Evolutionary conservation across 2,888 invertebrate species (phyloP), one percentile per base, ranked within the genome.

Genomic region (Psylliodes chrysocephalus): DNA sequence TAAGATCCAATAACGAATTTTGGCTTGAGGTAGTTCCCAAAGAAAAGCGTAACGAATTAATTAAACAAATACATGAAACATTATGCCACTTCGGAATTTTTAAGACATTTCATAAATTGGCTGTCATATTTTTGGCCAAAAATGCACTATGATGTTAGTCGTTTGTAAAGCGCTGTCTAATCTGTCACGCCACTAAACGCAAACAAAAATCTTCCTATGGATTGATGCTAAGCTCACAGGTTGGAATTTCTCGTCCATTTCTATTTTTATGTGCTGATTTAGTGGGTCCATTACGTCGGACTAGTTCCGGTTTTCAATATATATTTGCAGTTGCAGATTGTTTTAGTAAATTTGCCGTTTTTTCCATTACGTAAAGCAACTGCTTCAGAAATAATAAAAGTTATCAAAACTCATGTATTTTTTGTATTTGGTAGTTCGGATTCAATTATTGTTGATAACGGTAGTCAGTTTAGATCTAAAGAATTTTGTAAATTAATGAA

Each of bases 381-480:
- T 38, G 33, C 66, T 12, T 14, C 22, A 3, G 33, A 17, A 5
- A 25, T 63, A 6, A 55, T 52, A 19, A 15, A 35, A 8, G 19
- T 40, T 17, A 53, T 64, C 17, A 56, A 62, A 17, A 12, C 22
- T 2, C 33, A 64, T 19, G 61, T 64, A 12, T 62, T 65, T 28
- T n/a, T 60, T 3, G 42, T 42, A 7, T 77, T 73, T 65, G 74
- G 74, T 6, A 71, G 73, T 17, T 72, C 73, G 0, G 62, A 68
- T 54, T 44, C 18, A 1, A 35, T 73, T 2, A 71, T 73, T 12
- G 59, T 61, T n/a, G 75, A 78, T 51, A 77, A 77, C 63, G 75
- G 76, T 0, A 51, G 54, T 3, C 73, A 75, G 49, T 76, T 72
- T 61, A 38, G 42, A n/a, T 25, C 10, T 19, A 54, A 22, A 17